Base-by-base conservation (phyloP, 2,888 invertebrate genomes). In the Pharmacophagus antenor region DNA sequence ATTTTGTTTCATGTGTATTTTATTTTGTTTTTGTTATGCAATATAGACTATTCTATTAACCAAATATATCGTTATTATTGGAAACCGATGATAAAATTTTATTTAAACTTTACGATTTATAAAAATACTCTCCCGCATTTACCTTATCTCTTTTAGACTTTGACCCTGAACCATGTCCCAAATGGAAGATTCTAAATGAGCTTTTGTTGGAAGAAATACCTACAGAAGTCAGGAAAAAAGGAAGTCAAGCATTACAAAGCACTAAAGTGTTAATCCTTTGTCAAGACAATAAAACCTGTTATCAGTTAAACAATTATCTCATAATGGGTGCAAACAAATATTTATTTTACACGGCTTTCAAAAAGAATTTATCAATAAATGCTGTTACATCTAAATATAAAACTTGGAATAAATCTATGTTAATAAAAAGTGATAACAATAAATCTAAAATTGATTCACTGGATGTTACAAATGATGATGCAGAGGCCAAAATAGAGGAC, bases 151-250 rank as follows among this genome's bases (percentile, higher is more conserved):
- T 79, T 84, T 47, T 69, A 95, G 96, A 95, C 85, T 92, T 96
- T 62, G 93, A 93, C 69, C 96, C 95, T 12, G 98, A 98, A 86
- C 91, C 93, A 42, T 95, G 95, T 79, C 97, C 98, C 6, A 99
- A 99, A 85, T 99, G 98, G 98, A 92, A 93, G 70, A 94, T 94
- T 10, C 86, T 99, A 3, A 92, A 92, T 62, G 97, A 98, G 81
- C 93, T 98, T 61, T 82, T 99, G 48, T 88, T 93, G 65, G 85
- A 92, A 6, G 98, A 99, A 91, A 96, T 99, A 74, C 94, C 95
- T 18, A 91, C 91, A 31, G 94, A 96, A 77, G 93, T 94, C 60
- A 93, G 92, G 69, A 89, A 91, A 58, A 85, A 82, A 2, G 74
- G 76, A 61, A 76, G 76, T 37, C 76, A 73, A 2, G 74, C 70